Conservation (phyloP, 2,797 vertebrate genomes). For the Choloepus didactylus region DNA sequence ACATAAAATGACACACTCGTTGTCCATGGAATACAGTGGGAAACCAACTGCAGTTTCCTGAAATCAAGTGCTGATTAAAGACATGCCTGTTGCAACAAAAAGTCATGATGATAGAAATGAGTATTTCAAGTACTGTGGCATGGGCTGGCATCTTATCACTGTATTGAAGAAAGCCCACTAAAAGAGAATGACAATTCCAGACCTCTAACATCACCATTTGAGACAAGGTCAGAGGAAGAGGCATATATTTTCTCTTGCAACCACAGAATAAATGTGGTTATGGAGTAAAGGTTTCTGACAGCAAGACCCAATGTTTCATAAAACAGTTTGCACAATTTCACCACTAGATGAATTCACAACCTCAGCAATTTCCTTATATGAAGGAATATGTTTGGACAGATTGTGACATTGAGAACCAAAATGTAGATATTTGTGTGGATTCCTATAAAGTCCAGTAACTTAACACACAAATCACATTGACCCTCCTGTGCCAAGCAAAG, state of each 20-base stretch:
- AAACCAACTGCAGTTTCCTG: not conserved
- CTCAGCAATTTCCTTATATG: not conserved
- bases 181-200: not conserved
- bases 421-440: not conserved
- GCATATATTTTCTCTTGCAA: not conserved
- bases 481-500: too few relatives aligned
- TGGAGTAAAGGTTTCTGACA: not conserved
- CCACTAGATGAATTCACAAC: not conserved
- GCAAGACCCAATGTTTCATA: not conserved
- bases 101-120: not conserved
- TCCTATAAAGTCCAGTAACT: not conserved
- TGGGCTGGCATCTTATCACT: not conserved
- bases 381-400: not conserved
- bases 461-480: not conserved
- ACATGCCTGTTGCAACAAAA: not conserved
- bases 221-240: not conserved
- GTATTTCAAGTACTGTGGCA: not conserved
- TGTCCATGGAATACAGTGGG: not conserved
- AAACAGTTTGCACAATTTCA: not conserved
- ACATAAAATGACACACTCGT: not conserved
- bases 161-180: not conserved
- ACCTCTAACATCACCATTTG: too few relatives aligned
- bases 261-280: not conserved
- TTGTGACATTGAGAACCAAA: not conserved
- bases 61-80: not conserved